phyloP scores from a whole-genome alignment of 2,797 vertebrate species.

The Myotis pilosus region DNA sequence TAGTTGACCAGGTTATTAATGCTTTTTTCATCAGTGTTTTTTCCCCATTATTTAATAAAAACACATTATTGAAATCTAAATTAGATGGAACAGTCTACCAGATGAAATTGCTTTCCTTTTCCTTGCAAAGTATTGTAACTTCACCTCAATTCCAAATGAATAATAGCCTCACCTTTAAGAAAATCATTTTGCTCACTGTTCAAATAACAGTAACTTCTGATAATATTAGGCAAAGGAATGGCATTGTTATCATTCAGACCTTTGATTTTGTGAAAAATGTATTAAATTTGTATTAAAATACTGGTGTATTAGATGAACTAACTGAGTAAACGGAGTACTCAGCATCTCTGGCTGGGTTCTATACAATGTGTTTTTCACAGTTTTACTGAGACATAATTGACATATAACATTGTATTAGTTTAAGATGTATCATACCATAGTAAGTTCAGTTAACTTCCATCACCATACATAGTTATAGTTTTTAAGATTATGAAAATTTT shows the following conservation, averaged over 20 bases:
- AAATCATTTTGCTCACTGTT: background rate
- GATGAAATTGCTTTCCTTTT: conserved; percentile 18
- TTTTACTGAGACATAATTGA: background rate
- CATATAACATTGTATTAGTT: background rate
- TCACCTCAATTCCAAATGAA: conserved; percentile 24
- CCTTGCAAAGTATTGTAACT: background rate
- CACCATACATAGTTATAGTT: background rate
- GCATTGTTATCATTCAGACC: conserved; percentile 8
- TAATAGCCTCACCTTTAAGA: conserved; percentile 11
- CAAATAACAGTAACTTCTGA: conserved; percentile 4
- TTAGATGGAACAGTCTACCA: conserved; percentile 22
- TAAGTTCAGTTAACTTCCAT: background rate
- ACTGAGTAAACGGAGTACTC: background rate
- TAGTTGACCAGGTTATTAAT: conserved; percentile 10
- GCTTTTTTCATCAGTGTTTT: conserved; percentile 9
- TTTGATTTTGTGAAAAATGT: background rate
- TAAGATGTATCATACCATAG: background rate
- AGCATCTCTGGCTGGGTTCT: background rate
- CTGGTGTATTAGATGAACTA: background rate
- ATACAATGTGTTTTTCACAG: background rate
- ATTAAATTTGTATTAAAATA: conserved; percentile 14
- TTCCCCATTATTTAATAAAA: conserved; percentile 58
- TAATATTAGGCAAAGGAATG: background rate
- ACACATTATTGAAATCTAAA: conserved; percentile 42
- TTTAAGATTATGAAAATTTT: background rate